Percentiles rank a stretch among this genome's conserved stretches.
Conservation (phyloP, 2,113 vertebrate species). For the Neodon shergylaensis region DNA sequence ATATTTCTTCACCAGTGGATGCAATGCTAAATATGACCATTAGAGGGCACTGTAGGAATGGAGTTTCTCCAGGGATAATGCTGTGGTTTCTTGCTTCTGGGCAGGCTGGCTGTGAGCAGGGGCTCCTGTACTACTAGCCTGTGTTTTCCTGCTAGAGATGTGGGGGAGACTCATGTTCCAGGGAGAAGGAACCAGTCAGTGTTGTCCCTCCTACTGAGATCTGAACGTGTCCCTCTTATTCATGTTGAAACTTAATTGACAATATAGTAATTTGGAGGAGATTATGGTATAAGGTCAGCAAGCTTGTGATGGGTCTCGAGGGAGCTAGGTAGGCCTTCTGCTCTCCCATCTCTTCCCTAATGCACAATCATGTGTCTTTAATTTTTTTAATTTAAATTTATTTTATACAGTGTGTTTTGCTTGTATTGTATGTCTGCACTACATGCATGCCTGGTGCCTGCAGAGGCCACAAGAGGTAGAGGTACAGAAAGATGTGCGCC, state of each 20-base stretch:
- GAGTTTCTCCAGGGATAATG: background rate
- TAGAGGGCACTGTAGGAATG: background rate
- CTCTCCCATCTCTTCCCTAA: no score
- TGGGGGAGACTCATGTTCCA: background rate
- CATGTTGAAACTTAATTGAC: background rate
- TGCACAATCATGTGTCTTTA: background rate
- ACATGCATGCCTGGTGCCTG: background rate
- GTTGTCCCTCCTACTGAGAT: background rate
- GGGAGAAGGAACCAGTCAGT: background rate
- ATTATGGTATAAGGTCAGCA: background rate
- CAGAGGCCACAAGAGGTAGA: background rate
- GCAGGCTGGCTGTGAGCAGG: background rate
- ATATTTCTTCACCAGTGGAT: background rate
- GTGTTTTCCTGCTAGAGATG: background rate
- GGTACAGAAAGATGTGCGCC: background rate
- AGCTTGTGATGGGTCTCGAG: background rate
- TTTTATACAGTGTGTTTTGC: background rate
- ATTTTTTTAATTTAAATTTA: background rate
- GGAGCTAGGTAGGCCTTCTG: background rate
- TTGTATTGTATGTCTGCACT: background rate
- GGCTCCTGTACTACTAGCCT: no score
- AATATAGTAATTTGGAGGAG: no score
- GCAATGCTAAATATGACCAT: background rate
- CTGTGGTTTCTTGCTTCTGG: no score
- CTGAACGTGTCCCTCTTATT: background rate